Evolutionary conservation across 2,113 vertebrate species (phyloP).

Genomic region (Castor canadensis): DNA sequence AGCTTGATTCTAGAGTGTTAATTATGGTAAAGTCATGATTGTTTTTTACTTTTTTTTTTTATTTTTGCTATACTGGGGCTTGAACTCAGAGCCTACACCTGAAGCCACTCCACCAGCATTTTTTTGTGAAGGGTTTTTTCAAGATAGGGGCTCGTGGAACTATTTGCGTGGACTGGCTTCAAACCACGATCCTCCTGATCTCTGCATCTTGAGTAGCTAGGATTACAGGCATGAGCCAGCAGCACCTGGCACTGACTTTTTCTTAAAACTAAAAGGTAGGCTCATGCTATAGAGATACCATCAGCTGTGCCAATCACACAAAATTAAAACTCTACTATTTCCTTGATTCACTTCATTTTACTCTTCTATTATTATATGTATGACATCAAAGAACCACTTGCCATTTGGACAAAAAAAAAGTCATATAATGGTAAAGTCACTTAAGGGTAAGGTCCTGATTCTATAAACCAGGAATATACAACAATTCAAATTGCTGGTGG

Average conservation of each 20-base stretch:
- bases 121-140: no score
- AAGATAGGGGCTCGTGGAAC: no score
- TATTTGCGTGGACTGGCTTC: no score
- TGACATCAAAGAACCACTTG: neutral
- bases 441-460: neutral
- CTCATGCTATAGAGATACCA: neutral
- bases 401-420: neutral
- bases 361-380: neutral
- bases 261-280: neutral
- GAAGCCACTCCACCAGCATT: no score
- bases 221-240: neutral
- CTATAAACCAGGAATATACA: neutral
- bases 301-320: neutral
- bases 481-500: neutral
- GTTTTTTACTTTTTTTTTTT: no score
- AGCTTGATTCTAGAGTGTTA: slow-evolving; percentile 53
- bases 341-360: neutral
- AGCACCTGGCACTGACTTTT: neutral
- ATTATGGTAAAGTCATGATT: neutral
- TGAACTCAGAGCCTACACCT: no score
- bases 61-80: no score
- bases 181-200: no score
- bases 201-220: no score
- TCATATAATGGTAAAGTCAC: neutral
- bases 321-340: neutral